Conservation (phyloP, 1,140 invertebrate genomes). For the Aphis craccivora region DNA sequence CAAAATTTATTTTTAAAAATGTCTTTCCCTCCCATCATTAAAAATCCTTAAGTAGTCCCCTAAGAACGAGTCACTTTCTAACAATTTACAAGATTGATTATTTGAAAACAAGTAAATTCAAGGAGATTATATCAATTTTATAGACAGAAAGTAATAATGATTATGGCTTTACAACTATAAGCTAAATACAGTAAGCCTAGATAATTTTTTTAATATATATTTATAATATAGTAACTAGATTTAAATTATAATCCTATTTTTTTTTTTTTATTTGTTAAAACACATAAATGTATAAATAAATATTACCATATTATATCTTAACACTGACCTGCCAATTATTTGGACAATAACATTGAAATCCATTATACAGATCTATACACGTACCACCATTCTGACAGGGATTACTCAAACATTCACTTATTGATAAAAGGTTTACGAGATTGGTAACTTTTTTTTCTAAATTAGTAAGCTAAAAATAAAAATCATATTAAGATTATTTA, state of each 20-base stretch:
- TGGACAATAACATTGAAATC: slow-evolving; percentile 80
- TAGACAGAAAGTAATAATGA: no score
- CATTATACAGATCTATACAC: slow-evolving; percentile 77
- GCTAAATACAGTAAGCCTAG: no score
- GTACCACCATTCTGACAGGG: slow-evolving; percentile 86
- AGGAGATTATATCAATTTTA: no score
- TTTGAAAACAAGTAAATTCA: no score
- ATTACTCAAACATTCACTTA: slow-evolving; percentile 73
- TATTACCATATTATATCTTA: neutral
- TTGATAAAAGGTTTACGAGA: slow-evolving; percentile 57
- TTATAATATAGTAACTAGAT: neutral
- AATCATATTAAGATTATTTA: neutral
- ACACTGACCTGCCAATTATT: slow-evolving; percentile 77
- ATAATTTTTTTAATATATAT: no score
- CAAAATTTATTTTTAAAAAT: no score
- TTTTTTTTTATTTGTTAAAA: neutral
- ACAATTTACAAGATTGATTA: no score
- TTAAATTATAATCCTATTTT: neutral
- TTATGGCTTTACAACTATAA: no score
- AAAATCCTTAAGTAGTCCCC: no score
- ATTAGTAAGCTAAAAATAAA: slow-evolving; percentile 14
- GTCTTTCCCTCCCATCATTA: no score
- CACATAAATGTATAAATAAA: neutral
- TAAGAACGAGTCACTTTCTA: no score
- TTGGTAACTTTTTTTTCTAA: slow-evolving; percentile 47